Conservation (phyloP, 2,797 vertebrate species). For the Enteromius radiatus region DNA sequence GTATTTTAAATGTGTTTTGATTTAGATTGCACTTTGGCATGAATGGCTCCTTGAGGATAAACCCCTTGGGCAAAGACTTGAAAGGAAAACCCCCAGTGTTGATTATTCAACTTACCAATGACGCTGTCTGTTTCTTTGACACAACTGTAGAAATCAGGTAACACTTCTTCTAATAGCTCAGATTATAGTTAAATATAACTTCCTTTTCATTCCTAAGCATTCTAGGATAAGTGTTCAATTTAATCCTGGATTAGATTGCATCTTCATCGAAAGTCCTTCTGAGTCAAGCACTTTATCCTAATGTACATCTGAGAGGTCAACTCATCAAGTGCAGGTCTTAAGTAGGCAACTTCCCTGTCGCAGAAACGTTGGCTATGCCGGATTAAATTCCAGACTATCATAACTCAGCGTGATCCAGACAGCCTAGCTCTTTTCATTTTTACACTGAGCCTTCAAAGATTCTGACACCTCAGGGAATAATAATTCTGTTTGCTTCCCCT, state of each 20-base stretch:
- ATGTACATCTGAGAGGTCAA: conserved; percentile 4
- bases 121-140: conserved; percentile 88
- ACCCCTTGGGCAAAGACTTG: conserved; percentile 73
- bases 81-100: conserved; percentile 71
- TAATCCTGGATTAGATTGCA: background rate
- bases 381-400: conserved; percentile 67
- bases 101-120: conserved; percentile 84
- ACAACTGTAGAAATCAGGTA: conserved; percentile 89
- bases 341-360: background rate
- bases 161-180: background rate
- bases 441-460: conserved; percentile 32
- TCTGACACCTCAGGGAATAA: conserved; percentile 16
- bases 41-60: conserved; percentile 90
- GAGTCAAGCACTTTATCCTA: background rate
- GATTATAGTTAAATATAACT: conserved; percentile 38
- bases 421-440: conserved; percentile 63
- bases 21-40: conserved; percentile 94
- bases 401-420: conserved; percentile 53
- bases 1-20: background rate
- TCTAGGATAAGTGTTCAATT: background rate
- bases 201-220: conserved; percentile 38
- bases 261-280: background rate
- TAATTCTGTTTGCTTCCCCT: conserved; percentile 40
- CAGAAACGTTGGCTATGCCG: background rate
- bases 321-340: conserved; percentile 16